Evolutionary conservation across 2,797 vertebrate genomes (phyloP), one percentile per base, ranked within the genome.

Genomic region (Halcyon chelicuti): DNA sequence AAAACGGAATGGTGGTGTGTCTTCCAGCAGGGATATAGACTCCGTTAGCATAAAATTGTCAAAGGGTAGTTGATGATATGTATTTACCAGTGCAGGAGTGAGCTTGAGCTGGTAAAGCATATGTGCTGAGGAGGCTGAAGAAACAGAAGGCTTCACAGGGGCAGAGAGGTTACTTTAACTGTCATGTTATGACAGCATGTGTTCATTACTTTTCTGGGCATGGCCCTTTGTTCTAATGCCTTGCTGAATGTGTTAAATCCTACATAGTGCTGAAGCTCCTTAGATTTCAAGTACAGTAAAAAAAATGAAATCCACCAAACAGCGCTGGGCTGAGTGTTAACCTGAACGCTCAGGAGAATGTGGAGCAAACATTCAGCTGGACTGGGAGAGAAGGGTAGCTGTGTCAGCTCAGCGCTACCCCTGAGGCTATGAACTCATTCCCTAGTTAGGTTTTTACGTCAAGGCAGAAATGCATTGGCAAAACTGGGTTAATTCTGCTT

Each of bases 111-210:
- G 77, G 70, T 94, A 81, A 97, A 97, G 19, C 95, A 96, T 96
- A 97, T 94, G 92, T 93, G 93, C 88, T 91, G 94, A 85, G 95
- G 94, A 95, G 96, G 94, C 52, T 94, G 96, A 72, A 96, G 88
- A 96, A 93, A 86, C 76, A 86, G 66, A 73, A 90, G 92, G 92
- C 92, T 97, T 90, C 83, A 26, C 88, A 96, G 63, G 93, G 86
- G 66, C 93, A 96, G 77, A 29, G 77, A 84, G 93, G 95, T 96
- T 84, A 88, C 47, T 90, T 92, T 96, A 93, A 88, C 86, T 92
- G 92, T 88, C 86, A 82, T 95, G 88, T 94, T 96, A 72, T 90
- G 90, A 95, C 88, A 95, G 88, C 65, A 72, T 90, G 52, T 83
- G 81, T 88, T 95, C 93, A 75, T 92, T 95, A 49, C 93, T 97